Base-by-base conservation (phyloP, 2,797 vertebrate species). In the Aldrovandia affinis region DNA sequence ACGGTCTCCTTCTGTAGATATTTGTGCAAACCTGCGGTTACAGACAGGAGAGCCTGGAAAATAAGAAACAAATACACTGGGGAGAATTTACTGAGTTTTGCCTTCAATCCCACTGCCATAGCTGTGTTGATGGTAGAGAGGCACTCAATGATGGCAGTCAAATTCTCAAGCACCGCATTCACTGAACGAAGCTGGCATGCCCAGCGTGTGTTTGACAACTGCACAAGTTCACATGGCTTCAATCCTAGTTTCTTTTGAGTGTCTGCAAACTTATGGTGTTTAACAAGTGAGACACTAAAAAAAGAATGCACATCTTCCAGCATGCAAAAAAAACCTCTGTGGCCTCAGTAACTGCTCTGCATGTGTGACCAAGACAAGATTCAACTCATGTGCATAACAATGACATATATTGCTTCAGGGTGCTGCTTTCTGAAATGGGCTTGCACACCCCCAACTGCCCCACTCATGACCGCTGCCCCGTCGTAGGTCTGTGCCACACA, bases 141-240 rank as follows among this genome's bases (percentile, higher is more conserved):
- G 65, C 83, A 86, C 57, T 86, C 86, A 82, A 84, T 65, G 52
- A 86, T 86, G 36, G 78, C 83, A 88, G 83, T 68, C 25, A 86
- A 85, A 83, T 68, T 65, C 0, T 83, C 73, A 84, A 86, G 15
- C 78, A 85, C 83, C 9, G 80, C 78, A 84, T 52, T 84, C 44
- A 84, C 78, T 85, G 68, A 81, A 55, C 15, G 68, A 85, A 83
- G 47, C 59, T 81, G 73, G 30, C 65, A 73, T 73, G 57, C 44
- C 80, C 85, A 81, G 14, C 44, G 78, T 70, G 78, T 84, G 5
- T 8, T 55, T 50, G 47, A 79, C 47, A 79, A 20, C 47, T 79
- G 78, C 47, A 30, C 78, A 28, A 79, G 78, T 54, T 79, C 78
- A 52, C 47, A 20, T 79, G 25, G 47, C 30, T 30, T 30, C 78